phyloP scores from a whole-genome alignment of 1,140 invertebrate genomes.

The Brachionus plicatilis region DNA sequence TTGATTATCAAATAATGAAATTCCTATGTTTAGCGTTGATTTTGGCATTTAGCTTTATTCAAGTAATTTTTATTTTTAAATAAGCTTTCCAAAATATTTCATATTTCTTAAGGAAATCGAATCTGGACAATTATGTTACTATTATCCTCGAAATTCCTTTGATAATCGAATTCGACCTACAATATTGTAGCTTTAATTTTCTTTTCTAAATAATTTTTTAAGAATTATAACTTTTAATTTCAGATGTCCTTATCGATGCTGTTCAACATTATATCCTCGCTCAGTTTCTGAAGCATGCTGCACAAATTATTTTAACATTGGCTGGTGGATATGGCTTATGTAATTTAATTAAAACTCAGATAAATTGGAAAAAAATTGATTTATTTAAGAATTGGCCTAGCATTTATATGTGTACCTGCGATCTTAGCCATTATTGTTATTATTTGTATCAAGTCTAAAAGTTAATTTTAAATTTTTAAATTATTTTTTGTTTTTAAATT shows the following conservation, averaged over 20 bases:
- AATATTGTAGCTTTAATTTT: neutral
- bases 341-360: neutral
- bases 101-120: neutral
- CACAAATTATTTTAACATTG: neutral
- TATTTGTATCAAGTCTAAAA: neutral
- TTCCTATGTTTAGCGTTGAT: no score
- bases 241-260: neutral
- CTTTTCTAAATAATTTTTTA: neutral
- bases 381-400: neutral
- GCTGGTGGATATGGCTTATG: neutral
- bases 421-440: neutral
- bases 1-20: no score
- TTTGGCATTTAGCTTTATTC: no score
- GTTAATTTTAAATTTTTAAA: neutral
- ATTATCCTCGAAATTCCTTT: neutral
- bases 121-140: neutral
- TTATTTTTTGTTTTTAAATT: neutral
- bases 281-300: neutral
- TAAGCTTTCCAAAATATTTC: no score
- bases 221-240: neutral
- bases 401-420: neutral
- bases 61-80: no score
- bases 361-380: neutral
- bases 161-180: neutral
- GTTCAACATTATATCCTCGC: neutral